Base-by-base conservation (phyloP, 2,113 vertebrate genomes). In the Myiozetetes cayanensis region DNA sequence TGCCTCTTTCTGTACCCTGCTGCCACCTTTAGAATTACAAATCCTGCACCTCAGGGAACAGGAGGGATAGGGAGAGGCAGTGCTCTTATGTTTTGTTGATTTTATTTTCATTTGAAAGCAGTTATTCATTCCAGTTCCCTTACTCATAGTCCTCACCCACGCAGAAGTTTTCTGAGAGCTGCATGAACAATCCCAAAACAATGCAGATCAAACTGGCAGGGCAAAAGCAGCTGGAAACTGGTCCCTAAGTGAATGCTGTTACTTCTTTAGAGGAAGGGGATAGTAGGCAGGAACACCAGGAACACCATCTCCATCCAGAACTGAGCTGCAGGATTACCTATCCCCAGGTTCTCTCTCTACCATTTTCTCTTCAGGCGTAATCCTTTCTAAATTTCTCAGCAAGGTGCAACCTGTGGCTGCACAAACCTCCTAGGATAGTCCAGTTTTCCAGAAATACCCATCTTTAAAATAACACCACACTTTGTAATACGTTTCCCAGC, bases 61-160 rank as follows among this genome's bases (percentile, higher is more conserved):
- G 37, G 61, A 72, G 44, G 41, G 24, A 4, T 1, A 5, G 33
- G 59, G 31, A 90, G n/a, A 58, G 56, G 53, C 25, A 44, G 28
- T 1, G 2, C 31, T 41, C 33, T 27, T 28, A 9, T 31, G 58
- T 79, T 95, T 73, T 41, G 24, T 13, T 87, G 78, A 13, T 85
- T 76, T 85, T 68, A 46, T 96, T 94, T 92, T 74, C 13, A 16
- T 66, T 85, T 93, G 58, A 85, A 94, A 87, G 72, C 20, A 50
- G n/a, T 50, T 71, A 89, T 68, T 91, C 85, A 88, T 88, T 91
- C 87, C 95, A 73, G 71, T 33, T 70, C 71, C 47, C 71, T 96
- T 83, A 87, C 78, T 96, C 92, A 79, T 9, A 23, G 41, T 13
- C 35, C 81, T 93, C 77, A 72, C 94, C 82, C 90, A 95, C 63